Percentiles rank a stretch among this genome's conserved stretches.
These are phyloP conservation scores for Augiades crinisus DNA, from an alignment of 2,888 invertebrate species.

Conservation along the genomic window DNA sequence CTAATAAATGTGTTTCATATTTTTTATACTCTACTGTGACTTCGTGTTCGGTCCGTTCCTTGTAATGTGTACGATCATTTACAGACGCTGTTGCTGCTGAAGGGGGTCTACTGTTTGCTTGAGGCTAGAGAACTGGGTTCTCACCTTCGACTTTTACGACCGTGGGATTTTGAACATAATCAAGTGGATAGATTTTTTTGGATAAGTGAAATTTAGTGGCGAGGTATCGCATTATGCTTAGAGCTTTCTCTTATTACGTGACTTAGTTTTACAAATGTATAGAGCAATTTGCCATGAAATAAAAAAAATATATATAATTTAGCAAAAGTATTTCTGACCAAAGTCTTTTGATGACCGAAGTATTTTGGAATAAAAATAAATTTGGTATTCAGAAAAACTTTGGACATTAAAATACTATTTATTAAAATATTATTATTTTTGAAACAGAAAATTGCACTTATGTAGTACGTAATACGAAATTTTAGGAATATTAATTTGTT, in stretches of 20 bases:
- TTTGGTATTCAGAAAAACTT: too few species aligned
- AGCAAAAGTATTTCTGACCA: background rate
- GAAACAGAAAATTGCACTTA: too few species aligned
- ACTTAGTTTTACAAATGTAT: background rate
- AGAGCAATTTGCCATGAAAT: background rate
- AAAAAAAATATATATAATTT: too few species aligned
- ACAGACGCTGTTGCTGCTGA: constrained; percentile 66
- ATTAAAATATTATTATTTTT: too few species aligned
- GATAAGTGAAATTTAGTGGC: constrained; percentile 46
- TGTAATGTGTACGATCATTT: constrained; percentile 47
- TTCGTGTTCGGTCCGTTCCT: constrained; percentile 38
- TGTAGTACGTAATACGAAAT: too few species aligned
- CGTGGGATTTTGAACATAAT: constrained; percentile 64
- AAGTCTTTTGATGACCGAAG: too few species aligned
- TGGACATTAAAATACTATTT: too few species aligned
- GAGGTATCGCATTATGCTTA: background rate
- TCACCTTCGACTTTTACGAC: constrained; percentile 69
- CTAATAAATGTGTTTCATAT: constrained; percentile 31
- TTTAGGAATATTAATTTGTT: too few species aligned
- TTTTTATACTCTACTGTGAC: constrained; percentile 50
- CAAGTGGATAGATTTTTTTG: constrained; percentile 51
- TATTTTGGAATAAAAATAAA: too few species aligned
- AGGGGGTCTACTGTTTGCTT: constrained; percentile 77
- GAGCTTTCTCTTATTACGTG: constrained; percentile 1
- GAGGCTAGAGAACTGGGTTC: constrained; percentile 66